These are phyloP conservation scores for Tenebrosternarchus preto DNA, from an alignment of 2,113 vertebrate species.

Conservation along the genomic window DNA sequence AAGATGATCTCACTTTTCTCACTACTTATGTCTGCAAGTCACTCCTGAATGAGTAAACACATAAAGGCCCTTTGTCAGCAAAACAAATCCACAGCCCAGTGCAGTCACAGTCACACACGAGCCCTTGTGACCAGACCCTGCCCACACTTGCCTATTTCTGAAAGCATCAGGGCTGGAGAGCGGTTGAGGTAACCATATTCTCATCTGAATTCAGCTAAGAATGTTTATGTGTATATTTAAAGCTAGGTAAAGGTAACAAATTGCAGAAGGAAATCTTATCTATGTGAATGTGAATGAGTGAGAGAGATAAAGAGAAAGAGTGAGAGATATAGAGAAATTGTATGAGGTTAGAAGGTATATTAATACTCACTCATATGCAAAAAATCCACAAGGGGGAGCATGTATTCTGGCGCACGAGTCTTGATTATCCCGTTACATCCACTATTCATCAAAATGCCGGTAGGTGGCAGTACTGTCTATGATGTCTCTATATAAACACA, in stretches of 20 bases:
- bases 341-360: background rate
- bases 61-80: slow-evolving; percentile 46
- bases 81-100: slow-evolving; percentile 42
- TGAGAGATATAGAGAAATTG: too few relatives aligned
- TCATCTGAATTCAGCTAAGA: background rate
- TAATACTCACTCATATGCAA: background rate
- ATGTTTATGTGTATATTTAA: background rate
- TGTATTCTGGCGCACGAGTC: background rate
- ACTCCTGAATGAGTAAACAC: slow-evolving; percentile 42
- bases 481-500: slow-evolving; percentile 47
- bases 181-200: background rate
- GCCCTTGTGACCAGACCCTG: slow-evolving; percentile 45
- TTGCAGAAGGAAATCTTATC: too few relatives aligned
- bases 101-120: slow-evolving; percentile 43
- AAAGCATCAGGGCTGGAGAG: background rate
- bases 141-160: background rate
- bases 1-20: background rate
- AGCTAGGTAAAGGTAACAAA: too few relatives aligned
- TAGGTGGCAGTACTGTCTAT: background rate
- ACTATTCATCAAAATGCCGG: background rate
- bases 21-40: background rate
- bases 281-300: too few relatives aligned
- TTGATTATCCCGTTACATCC: too few relatives aligned
- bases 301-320: too few relatives aligned
- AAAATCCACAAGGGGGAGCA: background rate